Conservation (phyloP, 2,888 invertebrate genomes). For the Philonicus albiceps region DNA sequence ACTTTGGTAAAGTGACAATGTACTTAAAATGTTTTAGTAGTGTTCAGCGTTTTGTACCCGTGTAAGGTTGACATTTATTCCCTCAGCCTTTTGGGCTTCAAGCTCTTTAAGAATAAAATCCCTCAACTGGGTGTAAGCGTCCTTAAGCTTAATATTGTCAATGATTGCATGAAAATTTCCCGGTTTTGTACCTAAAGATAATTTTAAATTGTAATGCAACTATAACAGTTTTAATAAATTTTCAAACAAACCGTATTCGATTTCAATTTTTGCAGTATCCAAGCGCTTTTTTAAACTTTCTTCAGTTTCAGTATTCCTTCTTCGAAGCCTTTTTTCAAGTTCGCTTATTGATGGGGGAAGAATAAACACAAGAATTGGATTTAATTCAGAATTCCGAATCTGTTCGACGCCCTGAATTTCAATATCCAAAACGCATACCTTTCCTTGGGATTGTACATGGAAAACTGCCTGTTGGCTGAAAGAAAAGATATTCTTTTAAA, state of each 20-base stretch:
- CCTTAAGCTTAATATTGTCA: slow-evolving; percentile 81
- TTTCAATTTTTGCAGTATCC: slow-evolving; percentile 78
- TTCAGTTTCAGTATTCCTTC: slow-evolving; percentile 89
- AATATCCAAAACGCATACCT: slow-evolving; percentile 92
- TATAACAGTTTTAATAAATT: not conserved
- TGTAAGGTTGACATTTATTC: not conserved
- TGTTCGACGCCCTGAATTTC: slow-evolving; percentile 94
- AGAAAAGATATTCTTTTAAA: no score
- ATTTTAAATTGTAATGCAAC: not conserved
- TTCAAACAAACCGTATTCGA: slow-evolving; percentile 77
- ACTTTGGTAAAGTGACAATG: not conserved
- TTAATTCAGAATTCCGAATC: slow-evolving; percentile 81
- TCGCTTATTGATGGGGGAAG: slow-evolving; percentile 88
- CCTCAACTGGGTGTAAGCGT: slow-evolving; percentile 78
- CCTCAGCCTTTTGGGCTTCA: slow-evolving; percentile 65
- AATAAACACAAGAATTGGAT: slow-evolving; percentile 87
- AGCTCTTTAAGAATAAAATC: slow-evolving; percentile 74
- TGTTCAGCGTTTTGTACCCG: not conserved
- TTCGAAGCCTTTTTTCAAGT: slow-evolving; percentile 76
- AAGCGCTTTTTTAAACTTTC: slow-evolving; percentile 83
- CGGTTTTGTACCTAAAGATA: slow-evolving; percentile 65
- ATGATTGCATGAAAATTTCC: slow-evolving; percentile 86
- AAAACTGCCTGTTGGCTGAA: slow-evolving; percentile 83
- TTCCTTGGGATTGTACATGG: slow-evolving; percentile 79
- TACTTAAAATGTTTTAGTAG: not conserved